Percentiles rank a stretch among this genome's conserved stretches.
These are phyloP conservation scores for Blastobasis adustella DNA, from an alignment of 2,888 invertebrate species.

Conservation along the genomic window DNA sequence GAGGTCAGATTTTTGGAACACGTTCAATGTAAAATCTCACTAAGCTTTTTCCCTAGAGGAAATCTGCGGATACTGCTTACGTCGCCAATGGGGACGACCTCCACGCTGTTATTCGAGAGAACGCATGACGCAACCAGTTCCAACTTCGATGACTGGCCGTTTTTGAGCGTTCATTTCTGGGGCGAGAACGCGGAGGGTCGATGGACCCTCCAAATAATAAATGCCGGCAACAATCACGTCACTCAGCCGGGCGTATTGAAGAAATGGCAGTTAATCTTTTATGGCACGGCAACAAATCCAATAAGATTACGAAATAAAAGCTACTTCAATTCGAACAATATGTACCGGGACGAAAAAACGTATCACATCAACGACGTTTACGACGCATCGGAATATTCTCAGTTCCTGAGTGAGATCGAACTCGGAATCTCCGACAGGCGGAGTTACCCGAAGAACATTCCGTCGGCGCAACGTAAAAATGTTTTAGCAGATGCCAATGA, in stretches of 20 bases:
- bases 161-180: constrained; percentile 99
- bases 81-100: constrained; percentile 95
- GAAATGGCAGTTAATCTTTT: constrained; percentile 97
- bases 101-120: constrained; percentile 93
- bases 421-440: constrained; percentile 76
- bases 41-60: constrained; percentile 94
- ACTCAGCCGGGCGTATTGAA: constrained; percentile 90
- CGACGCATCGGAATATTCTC: constrained; percentile 75
- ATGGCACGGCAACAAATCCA: constrained; percentile 92
- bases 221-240: constrained; percentile 84
- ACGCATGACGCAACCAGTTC: constrained; percentile 93
- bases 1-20: constrained; percentile 96
- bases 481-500: constrained; percentile 77
- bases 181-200: constrained; percentile 92
- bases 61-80: constrained; percentile 91
- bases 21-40: constrained; percentile 95
- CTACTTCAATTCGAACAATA: constrained; percentile 65
- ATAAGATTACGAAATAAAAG: constrained; percentile 80
- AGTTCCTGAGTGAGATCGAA: constrained; percentile 67
- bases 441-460: constrained; percentile 79
- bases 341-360: constrained; percentile 63
- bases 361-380: constrained; percentile 79
- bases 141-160: constrained; percentile 99
- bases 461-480: constrained; percentile 75
- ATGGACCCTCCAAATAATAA: constrained; percentile 89